These are phyloP conservation scores for Trogon surrucura DNA, from an alignment of 2,113 vertebrate species.

Conservation along the genomic window DNA sequence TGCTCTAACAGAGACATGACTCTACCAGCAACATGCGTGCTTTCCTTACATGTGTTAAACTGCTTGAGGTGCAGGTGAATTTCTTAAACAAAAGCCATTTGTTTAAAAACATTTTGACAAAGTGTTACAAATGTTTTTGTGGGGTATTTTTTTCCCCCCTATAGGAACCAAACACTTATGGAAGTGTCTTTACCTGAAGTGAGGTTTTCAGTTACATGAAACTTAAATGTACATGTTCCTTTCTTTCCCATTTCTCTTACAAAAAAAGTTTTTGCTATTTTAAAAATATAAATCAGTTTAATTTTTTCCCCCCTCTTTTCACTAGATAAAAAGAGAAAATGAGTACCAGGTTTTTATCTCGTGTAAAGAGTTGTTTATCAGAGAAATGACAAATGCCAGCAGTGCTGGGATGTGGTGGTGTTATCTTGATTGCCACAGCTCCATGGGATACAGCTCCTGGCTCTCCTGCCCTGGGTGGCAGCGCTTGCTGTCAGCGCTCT, in stretches of 20 bases:
- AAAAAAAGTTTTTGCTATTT: not conserved
- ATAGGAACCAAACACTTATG: not conserved
- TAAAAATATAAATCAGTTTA: not conserved
- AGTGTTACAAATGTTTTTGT: not conserved
- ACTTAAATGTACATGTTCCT: rapidly evolving
- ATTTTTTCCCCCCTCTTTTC: not conserved
- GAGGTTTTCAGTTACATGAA: not conserved
- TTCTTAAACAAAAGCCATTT: conserved; percentile 52
- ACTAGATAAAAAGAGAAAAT: not conserved
- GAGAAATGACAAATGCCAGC: not conserved
- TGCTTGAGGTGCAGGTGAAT: conserved; percentile 34
- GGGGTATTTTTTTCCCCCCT: not conserved
- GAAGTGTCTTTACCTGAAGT: conserved; percentile 14
- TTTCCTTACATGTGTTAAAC: conserved; percentile 33
- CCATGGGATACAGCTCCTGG: not conserved
- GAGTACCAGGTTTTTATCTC: not conserved
- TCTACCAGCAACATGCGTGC: not conserved
- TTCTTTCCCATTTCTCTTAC: not conserved
- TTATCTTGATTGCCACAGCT: not conserved
- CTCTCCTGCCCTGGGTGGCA: not conserved
- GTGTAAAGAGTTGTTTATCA: not conserved
- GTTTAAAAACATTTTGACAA: conserved; percentile 39
- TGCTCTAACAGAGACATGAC: not conserved
- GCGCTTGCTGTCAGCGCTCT: rapidly evolving
- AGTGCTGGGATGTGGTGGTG: not conserved